Percentiles rank a stretch among this genome's conserved stretches.
Conservation (phyloP, 1,140 invertebrate species). For the Macrocentrus cingulum region DNA sequence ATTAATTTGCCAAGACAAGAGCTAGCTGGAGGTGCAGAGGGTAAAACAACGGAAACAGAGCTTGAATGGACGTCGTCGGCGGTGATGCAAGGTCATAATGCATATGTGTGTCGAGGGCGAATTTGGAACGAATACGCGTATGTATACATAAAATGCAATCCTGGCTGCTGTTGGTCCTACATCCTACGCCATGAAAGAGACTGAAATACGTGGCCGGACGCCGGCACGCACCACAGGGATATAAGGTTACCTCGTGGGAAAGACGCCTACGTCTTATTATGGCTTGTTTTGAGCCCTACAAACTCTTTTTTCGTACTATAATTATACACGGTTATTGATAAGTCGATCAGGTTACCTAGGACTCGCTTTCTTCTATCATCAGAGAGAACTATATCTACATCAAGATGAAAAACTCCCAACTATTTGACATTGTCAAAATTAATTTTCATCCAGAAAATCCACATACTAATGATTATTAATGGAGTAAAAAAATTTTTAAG, state of each 20-base stretch:
- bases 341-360: slow-evolving; percentile 56
- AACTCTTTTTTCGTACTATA: slow-evolving; percentile 59
- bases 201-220: slow-evolving; percentile 29
- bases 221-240: slow-evolving; percentile 52
- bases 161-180: slow-evolving; percentile 3
- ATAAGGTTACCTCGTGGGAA: slow-evolving; percentile 60
- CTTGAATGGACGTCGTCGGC: slow-evolving; percentile 5
- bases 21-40: slow-evolving; percentile 34
- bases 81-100: slow-evolving; percentile 2
- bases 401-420: too few relatives aligned
- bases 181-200: slow-evolving; percentile 13
- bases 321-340: slow-evolving; percentile 61
- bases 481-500: too few relatives aligned
- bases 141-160: too few relatives aligned
- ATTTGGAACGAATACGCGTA: neutral
- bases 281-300: slow-evolving; percentile 58
- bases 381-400: too few relatives aligned
- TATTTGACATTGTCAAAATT: too few relatives aligned
- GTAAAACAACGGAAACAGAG: slow-evolving; percentile 32
- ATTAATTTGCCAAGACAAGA: slow-evolving; percentile 57
- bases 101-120: slow-evolving; percentile 16
- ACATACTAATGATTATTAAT: too few relatives aligned
- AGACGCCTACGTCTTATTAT: slow-evolving; percentile 58
- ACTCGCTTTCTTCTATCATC: too few relatives aligned
- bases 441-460: too few relatives aligned